These are phyloP conservation scores for Ochropleura plecta DNA, from an alignment of 2,888 invertebrate species.

Conservation along the genomic window DNA sequence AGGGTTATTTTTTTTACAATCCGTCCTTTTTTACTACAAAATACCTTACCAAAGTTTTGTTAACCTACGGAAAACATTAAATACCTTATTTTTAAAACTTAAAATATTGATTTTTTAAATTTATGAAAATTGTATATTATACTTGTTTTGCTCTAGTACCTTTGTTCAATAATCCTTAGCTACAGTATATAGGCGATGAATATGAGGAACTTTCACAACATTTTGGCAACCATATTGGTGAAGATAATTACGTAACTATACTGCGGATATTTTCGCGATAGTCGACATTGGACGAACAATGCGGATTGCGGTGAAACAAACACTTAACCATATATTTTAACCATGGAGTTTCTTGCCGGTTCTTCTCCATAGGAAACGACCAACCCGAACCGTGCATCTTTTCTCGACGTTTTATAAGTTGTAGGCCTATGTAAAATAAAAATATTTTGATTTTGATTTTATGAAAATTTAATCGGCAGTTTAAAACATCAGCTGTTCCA, in stretches of 20 bases:
- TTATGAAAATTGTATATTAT: background rate
- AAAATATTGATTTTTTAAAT: background rate
- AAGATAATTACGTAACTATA: constrained; percentile 48
- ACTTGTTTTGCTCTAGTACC: too few species aligned
- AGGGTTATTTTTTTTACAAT: background rate
- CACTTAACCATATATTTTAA: background rate
- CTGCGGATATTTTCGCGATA: constrained; percentile 47
- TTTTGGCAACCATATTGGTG: constrained; percentile 28
- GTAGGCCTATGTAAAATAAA: too few species aligned
- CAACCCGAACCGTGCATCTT: too few species aligned
- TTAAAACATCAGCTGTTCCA: too few species aligned
- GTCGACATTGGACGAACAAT: background rate
- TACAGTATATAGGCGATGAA: background rate
- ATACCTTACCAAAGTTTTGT: background rate
- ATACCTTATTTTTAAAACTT: background rate
- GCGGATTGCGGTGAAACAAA: constrained; percentile 27
- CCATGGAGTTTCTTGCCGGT: too few species aligned
- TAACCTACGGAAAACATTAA: background rate
- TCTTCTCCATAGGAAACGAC: too few species aligned
- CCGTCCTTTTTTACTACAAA: background rate
- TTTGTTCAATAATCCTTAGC: background rate
- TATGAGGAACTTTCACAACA: background rate
- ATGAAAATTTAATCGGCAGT: background rate
- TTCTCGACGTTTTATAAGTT: too few species aligned
- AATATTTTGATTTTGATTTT: too few species aligned